These are phyloP conservation scores for Sycophila sp. DNA, from an alignment of 1,140 invertebrate species.

Conservation along the genomic window DNA sequence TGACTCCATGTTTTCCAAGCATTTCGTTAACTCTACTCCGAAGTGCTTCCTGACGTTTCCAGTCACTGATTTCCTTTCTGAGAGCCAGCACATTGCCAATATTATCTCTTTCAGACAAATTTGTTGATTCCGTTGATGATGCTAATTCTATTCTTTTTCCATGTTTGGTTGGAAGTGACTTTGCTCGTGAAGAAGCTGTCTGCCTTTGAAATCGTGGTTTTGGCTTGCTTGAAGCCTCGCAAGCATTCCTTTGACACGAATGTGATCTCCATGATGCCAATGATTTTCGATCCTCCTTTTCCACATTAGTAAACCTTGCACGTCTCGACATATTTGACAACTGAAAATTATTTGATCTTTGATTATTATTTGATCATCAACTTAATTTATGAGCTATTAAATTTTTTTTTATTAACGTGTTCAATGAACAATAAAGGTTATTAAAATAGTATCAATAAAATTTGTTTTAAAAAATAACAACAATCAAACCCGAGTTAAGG, in stretches of 20 bases:
- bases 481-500: no score
- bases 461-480: no score
- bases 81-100: slow-evolving; percentile 22
- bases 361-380: no score
- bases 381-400: no score
- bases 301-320: neutral
- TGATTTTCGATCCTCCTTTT: neutral
- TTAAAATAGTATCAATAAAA: no score
- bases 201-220: no score
- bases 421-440: no score
- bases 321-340: neutral
- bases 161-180: no score
- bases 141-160: neutral
- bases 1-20: neutral
- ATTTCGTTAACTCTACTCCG: slow-evolving; percentile 18
- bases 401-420: no score
- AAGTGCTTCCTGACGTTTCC: slow-evolving; percentile 30
- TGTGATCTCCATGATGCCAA: neutral
- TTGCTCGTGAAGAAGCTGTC: no score
- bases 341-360: no score
- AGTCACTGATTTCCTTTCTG: slow-evolving; percentile 41
- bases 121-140: slow-evolving; percentile 4
- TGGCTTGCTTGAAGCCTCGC: neutral
- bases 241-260: neutral
- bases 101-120: slow-evolving; percentile 9